phyloP scores from a whole-genome alignment of 2,113 vertebrate genomes.

The Hydrochoerus hydrochaeris region DNA sequence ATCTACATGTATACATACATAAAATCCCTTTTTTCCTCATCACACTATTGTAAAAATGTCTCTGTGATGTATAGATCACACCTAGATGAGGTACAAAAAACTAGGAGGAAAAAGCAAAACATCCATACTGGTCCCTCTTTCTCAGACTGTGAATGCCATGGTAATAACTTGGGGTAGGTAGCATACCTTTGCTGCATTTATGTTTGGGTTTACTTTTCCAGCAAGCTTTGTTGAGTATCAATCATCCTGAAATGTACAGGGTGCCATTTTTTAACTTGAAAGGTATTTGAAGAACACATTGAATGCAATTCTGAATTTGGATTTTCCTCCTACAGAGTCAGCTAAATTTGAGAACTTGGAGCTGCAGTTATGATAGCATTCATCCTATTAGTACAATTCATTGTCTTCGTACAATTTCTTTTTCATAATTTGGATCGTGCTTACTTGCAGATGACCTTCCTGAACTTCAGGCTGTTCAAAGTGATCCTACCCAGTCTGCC shows the following conservation, averaged over 20 bases:
- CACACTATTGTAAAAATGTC: constrained; percentile 31
- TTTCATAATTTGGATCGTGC: constrained; percentile 45
- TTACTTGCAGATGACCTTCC: constrained; percentile 95
- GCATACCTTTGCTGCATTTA: neutral
- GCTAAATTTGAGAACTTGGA: constrained; percentile 45
- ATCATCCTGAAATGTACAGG: neutral
- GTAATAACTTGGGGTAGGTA: neutral
- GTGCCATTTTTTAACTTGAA: neutral
- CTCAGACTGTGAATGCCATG: neutral
- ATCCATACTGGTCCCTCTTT: neutral
- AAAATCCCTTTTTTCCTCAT: neutral
- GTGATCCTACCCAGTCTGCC: constrained; percentile 91
- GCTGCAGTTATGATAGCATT: neutral
- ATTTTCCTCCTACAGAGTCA: constrained; percentile 18
- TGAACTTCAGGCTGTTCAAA: constrained; percentile 97
- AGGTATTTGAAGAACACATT: constrained; percentile 13
- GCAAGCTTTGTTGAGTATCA: neutral
- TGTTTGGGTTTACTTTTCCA: neutral
- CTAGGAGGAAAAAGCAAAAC: neutral
- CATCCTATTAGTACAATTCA: neutral
- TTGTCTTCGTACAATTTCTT: neutral
- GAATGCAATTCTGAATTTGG: constrained; percentile 35
- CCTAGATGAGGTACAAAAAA: constrained; percentile 3
- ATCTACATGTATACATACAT: neutral
- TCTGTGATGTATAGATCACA: neutral